Evolutionary conservation across 2,113 vertebrate genomes (phyloP).

Genomic region (Psittacara wagleri): DNA sequence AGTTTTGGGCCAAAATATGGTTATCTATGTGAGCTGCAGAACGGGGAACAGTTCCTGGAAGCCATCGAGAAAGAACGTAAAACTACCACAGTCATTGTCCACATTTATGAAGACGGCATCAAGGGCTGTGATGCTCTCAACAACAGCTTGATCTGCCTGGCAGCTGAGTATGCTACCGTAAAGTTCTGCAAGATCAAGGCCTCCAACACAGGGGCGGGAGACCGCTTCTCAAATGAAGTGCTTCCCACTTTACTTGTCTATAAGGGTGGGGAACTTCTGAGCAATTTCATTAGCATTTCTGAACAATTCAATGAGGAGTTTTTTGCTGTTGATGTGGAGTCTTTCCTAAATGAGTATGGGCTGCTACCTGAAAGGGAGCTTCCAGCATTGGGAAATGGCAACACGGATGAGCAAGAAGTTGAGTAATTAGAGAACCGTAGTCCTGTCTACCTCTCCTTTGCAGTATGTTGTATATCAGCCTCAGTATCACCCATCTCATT

Average conservation of each 20-base stretch:
- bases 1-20: conserved; percentile 93
- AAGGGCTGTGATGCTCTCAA: conserved; percentile 90
- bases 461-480: not conserved
- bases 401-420: conserved; percentile 76
- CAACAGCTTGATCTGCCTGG: conserved; percentile 86
- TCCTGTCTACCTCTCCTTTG: not conserved
- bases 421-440: conserved; percentile 71
- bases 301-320: conserved; percentile 90
- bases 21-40: conserved; percentile 85
- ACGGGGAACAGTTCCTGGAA: conserved; percentile 90
- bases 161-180: conserved; percentile 84
- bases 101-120: conserved; percentile 87
- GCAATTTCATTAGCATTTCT: conserved; percentile 89
- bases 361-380: conserved; percentile 89
- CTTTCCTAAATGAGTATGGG: conserved; percentile 93
- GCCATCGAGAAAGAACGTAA: conserved; percentile 91
- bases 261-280: conserved; percentile 92
- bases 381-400: conserved; percentile 66
- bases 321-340: conserved; percentile 91
- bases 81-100: conserved; percentile 87
- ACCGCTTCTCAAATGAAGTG: conserved; percentile 88
- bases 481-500: conserved; percentile 23
- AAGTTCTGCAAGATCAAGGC: conserved; percentile 96
- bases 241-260: conserved; percentile 92
- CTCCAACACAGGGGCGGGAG: conserved; percentile 83